Percentiles rank a stretch among this genome's conserved stretches.
phyloP scores from a whole-genome alignment of 2,113 vertebrate species.

The Notarius quadriscutis region DNA sequence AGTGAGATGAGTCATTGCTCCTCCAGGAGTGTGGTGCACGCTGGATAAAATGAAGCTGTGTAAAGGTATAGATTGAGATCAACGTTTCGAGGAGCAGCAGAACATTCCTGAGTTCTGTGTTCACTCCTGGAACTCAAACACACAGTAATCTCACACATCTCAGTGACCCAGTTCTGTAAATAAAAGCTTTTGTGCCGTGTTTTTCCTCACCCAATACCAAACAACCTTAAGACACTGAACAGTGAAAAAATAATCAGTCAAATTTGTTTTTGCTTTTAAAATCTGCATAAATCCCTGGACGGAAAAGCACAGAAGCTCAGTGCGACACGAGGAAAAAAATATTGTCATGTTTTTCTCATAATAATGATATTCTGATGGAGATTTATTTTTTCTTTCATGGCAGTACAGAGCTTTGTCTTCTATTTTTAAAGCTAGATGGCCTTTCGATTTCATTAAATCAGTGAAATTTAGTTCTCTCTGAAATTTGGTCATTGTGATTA shows the following conservation, averaged over 20 bases:
- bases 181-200: neutral
- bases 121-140: neutral
- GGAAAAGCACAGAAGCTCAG: neutral
- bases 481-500: too few species aligned
- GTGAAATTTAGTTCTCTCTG: too few species aligned
- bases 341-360: neutral
- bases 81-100: neutral
- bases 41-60: neutral
- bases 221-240: neutral
- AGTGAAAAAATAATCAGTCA: neutral
- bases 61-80: neutral
- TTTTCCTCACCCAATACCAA: neutral
- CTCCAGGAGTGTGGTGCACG: neutral
- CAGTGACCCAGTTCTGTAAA: conserved; percentile 5
- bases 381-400: neutral
- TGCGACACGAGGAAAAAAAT: neutral
- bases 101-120: neutral
- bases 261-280: neutral
- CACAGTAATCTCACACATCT: neutral
- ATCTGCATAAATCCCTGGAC: neutral
- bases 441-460: too few species aligned
- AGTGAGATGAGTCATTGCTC: neutral
- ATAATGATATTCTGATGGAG: neutral
- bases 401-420: neutral
- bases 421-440: too few species aligned